Evolutionary conservation across 2,113 vertebrate species (phyloP).

Genomic region (Labeo catla): DNA sequence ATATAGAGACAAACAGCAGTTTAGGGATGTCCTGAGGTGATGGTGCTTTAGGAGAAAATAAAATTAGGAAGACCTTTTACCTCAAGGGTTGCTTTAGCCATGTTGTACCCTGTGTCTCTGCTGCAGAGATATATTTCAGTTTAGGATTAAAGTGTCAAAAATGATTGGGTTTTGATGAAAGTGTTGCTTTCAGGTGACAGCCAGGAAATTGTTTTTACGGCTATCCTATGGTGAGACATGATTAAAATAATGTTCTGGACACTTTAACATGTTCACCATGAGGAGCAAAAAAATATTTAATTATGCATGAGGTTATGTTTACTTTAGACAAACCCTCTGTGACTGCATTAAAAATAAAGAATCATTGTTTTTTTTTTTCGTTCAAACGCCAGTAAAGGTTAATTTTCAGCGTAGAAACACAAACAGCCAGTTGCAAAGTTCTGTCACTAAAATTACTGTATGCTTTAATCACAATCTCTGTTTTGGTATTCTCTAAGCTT

Average conservation of each 20-base stretch:
- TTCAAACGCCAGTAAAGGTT: neutral
- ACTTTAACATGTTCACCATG: neutral
- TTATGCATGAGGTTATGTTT: neutral
- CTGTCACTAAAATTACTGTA: neutral
- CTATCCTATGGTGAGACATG: neutral
- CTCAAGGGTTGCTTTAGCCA: neutral
- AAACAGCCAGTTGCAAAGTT: neutral
- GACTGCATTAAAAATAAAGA: neutral
- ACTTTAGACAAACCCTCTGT: neutral
- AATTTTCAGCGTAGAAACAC: neutral
- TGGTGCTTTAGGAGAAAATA: neutral
- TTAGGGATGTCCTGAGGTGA: neutral
- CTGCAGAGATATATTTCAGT: neutral
- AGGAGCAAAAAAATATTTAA: neutral
- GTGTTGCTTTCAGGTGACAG: constrained; percentile 25
- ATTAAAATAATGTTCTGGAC: neutral
- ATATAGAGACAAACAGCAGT: neutral
- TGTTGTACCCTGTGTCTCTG: constrained; percentile 7
- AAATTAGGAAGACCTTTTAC: constrained; percentile 4
- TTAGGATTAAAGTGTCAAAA: constrained; percentile 18
- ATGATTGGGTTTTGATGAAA: constrained; percentile 15
- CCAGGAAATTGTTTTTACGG: neutral
- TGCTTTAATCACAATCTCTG: neutral
- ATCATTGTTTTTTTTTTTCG: neutral
- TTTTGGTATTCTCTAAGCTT: neutral